phyloP scores from a whole-genome alignment of 2,113 vertebrate species.

The Rhinoptilus africanus region DNA sequence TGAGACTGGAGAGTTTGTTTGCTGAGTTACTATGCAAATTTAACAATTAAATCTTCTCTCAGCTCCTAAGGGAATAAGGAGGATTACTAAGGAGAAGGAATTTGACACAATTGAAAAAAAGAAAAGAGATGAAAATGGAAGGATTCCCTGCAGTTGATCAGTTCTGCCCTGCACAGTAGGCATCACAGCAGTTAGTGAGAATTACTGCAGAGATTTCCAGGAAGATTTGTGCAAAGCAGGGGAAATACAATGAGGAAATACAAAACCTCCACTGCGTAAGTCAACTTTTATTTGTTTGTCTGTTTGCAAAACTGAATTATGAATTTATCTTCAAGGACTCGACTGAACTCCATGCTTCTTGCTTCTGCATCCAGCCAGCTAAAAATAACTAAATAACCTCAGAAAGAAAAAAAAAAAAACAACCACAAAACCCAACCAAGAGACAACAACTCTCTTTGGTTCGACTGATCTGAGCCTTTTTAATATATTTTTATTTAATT shows the following conservation, averaged over 20 bases:
- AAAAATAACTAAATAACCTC: constrained; percentile 45
- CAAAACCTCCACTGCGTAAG: constrained; percentile 14
- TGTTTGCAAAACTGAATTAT: constrained; percentile 65
- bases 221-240: constrained; percentile 27
- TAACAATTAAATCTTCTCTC: constrained; percentile 80
- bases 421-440: background rate
- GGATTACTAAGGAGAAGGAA: constrained; percentile 70
- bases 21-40: constrained; percentile 81
- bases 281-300: constrained; percentile 59
- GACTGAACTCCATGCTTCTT: background rate
- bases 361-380: background rate
- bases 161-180: background rate
- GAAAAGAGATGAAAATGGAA: constrained; percentile 27
- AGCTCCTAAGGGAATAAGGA: constrained; percentile 60
- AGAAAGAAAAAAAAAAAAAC: background rate
- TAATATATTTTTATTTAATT: background rate
- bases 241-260: constrained; percentile 17
- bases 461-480: constrained; percentile 1
- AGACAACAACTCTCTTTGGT: background rate
- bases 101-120: constrained; percentile 53
- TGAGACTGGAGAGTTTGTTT: constrained; percentile 73
- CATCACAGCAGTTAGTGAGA: constrained; percentile 48
- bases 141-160: constrained; percentile 19
- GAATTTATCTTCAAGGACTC: constrained; percentile 57
- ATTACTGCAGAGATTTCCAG: constrained; percentile 36